Conservation (phyloP, 1,140 invertebrate genomes). For the Asbolus verrucosus region DNA sequence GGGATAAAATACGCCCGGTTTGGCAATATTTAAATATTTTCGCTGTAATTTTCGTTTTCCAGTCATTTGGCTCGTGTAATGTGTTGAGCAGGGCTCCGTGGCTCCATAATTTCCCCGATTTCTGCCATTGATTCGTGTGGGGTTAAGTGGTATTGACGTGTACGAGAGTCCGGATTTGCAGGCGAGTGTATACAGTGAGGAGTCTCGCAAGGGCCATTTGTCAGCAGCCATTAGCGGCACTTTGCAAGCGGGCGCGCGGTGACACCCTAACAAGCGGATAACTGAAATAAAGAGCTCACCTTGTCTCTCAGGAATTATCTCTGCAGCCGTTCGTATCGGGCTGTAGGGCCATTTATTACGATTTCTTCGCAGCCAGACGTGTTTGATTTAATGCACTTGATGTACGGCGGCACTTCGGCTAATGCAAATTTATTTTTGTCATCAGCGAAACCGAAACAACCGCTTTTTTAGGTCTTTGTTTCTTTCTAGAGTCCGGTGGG, state of each 20-base stretch:
- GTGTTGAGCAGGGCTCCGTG: too few species aligned
- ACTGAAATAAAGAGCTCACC: conserved; percentile 61
- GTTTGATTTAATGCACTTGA: conserved; percentile 37
- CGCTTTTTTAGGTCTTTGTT: too few species aligned
- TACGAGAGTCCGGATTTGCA: too few species aligned
- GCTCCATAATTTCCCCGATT: too few species aligned
- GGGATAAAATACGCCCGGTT: too few species aligned
- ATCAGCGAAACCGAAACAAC: too few species aligned
- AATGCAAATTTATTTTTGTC: conserved; percentile 26
- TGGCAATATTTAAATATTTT: too few species aligned
- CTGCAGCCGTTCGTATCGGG: conserved; percentile 40
- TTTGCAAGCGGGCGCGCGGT: conserved; percentile 56
- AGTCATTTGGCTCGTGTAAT: too few species aligned
- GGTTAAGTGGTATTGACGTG: too few species aligned
- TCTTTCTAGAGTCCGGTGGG: conserved; percentile 61
- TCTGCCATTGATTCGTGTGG: too few species aligned
- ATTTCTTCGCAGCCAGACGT: conserved; percentile 45
- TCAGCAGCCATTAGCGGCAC: conserved; percentile 59
- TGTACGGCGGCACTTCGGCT: too few species aligned
- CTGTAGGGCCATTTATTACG: conserved; percentile 54
- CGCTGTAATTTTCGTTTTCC: too few species aligned
- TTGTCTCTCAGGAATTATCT: conserved; percentile 58
- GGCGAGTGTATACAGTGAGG: neutral
- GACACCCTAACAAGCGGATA: conserved; percentile 59
- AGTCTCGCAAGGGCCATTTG: conserved; percentile 57